Evolutionary conservation across 92 coral and sea anemone genomes (phyloP).

Genomic region (Bergia puertoricense): DNA sequence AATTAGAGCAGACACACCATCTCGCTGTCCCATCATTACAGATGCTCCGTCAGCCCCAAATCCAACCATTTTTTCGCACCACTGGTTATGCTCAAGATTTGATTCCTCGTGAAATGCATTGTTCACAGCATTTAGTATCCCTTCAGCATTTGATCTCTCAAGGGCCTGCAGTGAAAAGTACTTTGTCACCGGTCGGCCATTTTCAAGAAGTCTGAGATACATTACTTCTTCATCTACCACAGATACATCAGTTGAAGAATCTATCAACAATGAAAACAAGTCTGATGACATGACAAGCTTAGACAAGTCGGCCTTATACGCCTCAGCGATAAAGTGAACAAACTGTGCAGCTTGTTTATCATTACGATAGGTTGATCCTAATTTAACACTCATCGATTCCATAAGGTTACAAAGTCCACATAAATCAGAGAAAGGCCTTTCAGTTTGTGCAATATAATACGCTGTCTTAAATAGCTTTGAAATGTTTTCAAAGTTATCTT

Average conservation of each 20-base stretch:
- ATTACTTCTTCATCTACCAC: slow-evolving; percentile 46
- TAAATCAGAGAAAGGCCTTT: slow-evolving; percentile 54
- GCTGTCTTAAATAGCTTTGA: slow-evolving; percentile 54
- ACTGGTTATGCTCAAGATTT: slow-evolving; percentile 43
- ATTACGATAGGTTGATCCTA: slow-evolving; percentile 54
- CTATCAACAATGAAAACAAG: slow-evolving; percentile 51
- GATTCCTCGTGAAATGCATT: slow-evolving; percentile 45
- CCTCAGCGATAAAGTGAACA: slow-evolving; percentile 48
- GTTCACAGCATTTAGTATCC: slow-evolving; percentile 37
- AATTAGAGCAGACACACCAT: slow-evolving; percentile 54
- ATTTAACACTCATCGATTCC: slow-evolving; percentile 48
- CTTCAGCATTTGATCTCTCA: slow-evolving; percentile 49
- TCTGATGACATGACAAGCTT: slow-evolving; percentile 44
- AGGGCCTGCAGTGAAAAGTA: slow-evolving; percentile 52
- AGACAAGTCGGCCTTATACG: slow-evolving; percentile 43
- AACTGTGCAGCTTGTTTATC: slow-evolving; percentile 56
- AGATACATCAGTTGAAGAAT: slow-evolving; percentile 55
- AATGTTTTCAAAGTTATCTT: slow-evolving; percentile 54
- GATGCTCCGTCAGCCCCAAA: slow-evolving; percentile 55
- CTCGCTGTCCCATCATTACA: slow-evolving; percentile 45
- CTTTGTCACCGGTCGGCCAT: slow-evolving; percentile 53
- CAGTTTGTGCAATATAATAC: slow-evolving; percentile 57
- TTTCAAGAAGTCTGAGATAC: slow-evolving; percentile 51
- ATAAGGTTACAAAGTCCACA: slow-evolving; percentile 47
- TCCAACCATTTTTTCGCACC: slow-evolving; percentile 49